These are phyloP conservation scores for Pomatostomus ruficeps DNA, from an alignment of 2,113 vertebrate genomes.

Conservation along the genomic window DNA sequence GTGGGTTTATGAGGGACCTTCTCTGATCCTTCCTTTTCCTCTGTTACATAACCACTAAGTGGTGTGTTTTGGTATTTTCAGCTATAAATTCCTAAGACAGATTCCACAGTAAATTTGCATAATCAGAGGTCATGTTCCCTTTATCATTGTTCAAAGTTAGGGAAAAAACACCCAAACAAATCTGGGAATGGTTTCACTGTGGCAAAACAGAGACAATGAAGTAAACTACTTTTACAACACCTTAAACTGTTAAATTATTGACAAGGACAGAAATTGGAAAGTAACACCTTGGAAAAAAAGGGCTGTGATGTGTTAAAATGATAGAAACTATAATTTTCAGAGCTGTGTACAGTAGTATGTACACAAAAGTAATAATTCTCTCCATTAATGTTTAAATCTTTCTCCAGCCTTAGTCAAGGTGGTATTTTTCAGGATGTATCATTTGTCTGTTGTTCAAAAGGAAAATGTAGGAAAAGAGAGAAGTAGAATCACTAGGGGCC, in stretches of 20 bases:
- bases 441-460: background rate
- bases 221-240: background rate
- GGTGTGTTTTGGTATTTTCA: background rate
- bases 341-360: background rate
- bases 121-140: background rate
- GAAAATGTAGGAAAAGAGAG: background rate
- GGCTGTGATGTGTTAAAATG: background rate
- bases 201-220: background rate
- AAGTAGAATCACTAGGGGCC: background rate
- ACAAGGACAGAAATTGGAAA: background rate
- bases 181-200: background rate
- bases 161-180: background rate
- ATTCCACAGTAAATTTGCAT: background rate
- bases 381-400: background rate
- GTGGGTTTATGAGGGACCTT: accelerated
- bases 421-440: background rate
- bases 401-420: background rate
- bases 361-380: background rate
- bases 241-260: constrained; percentile 25
- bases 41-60: background rate
- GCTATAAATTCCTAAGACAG: background rate
- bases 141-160: background rate
- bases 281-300: background rate
- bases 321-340: background rate
- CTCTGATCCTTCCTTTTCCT: background rate